Conservation (phyloP, 2,113 vertebrate species). For the Theristicus caerulescens region DNA sequence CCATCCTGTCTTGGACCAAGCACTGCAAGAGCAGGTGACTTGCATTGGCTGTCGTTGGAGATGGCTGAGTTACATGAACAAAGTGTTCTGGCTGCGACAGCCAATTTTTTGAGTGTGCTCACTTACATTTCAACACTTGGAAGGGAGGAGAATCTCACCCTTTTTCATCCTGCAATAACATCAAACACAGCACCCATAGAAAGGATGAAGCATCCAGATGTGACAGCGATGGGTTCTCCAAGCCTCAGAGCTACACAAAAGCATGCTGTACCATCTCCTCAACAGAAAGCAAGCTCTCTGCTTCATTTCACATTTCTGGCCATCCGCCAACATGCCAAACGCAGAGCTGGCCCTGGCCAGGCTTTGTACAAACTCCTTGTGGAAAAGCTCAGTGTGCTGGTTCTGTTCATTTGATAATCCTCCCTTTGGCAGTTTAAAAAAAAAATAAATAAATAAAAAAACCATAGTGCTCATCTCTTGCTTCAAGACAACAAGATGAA, state of each 20-base stretch:
- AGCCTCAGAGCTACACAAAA: not conserved
- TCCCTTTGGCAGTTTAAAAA: not conserved
- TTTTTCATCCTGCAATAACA: not conserved
- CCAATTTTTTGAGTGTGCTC: not conserved
- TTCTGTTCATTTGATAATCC: not conserved
- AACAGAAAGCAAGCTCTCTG: not conserved
- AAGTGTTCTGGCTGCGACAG: not conserved
- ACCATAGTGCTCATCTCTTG: not conserved
- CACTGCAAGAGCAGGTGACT: not conserved
- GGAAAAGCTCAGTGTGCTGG: not conserved
- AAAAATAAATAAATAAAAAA: not conserved
- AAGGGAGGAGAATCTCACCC: not conserved
- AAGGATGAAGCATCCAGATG: not conserved
- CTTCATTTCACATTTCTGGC: not conserved
- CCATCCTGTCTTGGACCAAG: not conserved
- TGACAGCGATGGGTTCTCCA: not conserved
- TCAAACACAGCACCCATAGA: not conserved
- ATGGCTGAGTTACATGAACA: not conserved
- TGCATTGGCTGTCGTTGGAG: not conserved
- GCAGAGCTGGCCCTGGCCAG: not conserved
- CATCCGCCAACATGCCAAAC: not conserved
- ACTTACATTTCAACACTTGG: not conserved
- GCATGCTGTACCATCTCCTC: rapidly evolving
- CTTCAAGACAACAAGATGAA: not conserved
- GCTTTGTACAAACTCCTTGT: not conserved